Base-by-base conservation (phyloP, 2,113 vertebrate genomes). In the Hymenochirus boettgeri region DNA sequence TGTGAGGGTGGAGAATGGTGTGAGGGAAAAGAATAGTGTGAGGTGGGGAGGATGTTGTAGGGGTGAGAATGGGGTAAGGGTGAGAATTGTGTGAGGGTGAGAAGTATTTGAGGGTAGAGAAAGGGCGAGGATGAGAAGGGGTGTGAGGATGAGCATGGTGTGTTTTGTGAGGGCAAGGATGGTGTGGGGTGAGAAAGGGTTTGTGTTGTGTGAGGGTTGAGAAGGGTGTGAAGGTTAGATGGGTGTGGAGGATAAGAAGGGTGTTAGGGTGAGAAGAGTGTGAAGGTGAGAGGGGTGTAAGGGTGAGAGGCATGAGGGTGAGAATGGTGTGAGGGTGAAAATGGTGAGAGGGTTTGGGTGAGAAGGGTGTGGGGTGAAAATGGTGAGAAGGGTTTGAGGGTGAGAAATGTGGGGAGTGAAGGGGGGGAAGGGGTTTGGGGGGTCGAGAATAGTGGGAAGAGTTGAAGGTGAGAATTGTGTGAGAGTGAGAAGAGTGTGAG, bases 391-490 rank as follows among this genome's bases (percentile, higher is more conserved):
- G n/a, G n/a, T n/a, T n/a, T n/a, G n/a, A n/a, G n/a, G n/a, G n/a
- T n/a, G n/a, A n/a, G n/a, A n/a, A n/a, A n/a, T n/a, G n/a, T n/a
- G n/a, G n/a, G n/a, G n/a, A 7, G 12, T 25, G 5, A 12, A 17
- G 25, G 2, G 15, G 18, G 2, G 11, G 1, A 0, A 37, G 13
- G 5, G 22, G 27, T 3, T 2, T 5, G 4, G 26, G 5, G 0
- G 24, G 22, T 2, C 15, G 18, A 2, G n/a, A n/a, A 5, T 6
- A 0, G 12, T 1, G 2, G n/a, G 8, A n/a, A 15, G 17, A 11
- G 2, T 9, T 7, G 27, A 1, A 12, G 8, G 1, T 2, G 1
- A 1, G 12, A 5, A n/a, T 15, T 7, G 5, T 3, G 13, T 11
- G 17, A 21, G 11, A 15, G 60, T 1, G 31, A n/a, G 7, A 9